Conservation (phyloP, 2,797 vertebrate species). For the Phataginus tricuspis region DNA sequence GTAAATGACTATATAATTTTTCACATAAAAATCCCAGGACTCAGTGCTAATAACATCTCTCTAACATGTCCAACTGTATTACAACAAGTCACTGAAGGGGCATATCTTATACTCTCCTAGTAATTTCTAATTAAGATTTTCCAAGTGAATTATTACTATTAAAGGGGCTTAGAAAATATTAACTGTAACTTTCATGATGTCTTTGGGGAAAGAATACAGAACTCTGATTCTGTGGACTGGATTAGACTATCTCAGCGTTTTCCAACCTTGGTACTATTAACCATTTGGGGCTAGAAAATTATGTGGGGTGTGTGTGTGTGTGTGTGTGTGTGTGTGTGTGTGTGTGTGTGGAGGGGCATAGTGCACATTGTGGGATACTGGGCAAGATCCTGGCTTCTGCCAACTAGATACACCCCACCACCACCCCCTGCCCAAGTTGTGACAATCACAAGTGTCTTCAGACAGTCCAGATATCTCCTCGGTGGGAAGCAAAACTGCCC, state of each 20-base stretch:
- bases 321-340: neutral
- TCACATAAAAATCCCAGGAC: constrained; percentile 6
- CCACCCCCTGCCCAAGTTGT: neutral
- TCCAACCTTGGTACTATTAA: neutral
- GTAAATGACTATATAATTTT: constrained; percentile 26
- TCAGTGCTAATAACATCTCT: constrained; percentile 8
- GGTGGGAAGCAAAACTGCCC: neutral
- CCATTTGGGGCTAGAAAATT: neutral
- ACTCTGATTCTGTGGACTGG: neutral
- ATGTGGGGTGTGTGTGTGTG: neutral
- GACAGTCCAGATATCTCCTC: neutral
- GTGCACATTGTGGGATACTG: neutral
- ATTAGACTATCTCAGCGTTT: neutral
- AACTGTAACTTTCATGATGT: neutral
- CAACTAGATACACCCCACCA: neutral
- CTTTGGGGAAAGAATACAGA: neutral
- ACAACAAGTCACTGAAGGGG: neutral
- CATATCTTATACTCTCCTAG: neutral
- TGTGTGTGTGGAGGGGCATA: neutral
- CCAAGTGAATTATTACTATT: neutral
- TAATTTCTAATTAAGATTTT: constrained; percentile 15
- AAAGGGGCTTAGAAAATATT: constrained; percentile 18
- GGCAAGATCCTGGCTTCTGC: neutral
- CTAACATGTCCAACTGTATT: neutral
- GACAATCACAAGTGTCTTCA: neutral